These are phyloP conservation scores for Pristionchus fissidentatus DNA, from an alignment of 2,888 invertebrate genomes.

Conservation along the genomic window DNA sequence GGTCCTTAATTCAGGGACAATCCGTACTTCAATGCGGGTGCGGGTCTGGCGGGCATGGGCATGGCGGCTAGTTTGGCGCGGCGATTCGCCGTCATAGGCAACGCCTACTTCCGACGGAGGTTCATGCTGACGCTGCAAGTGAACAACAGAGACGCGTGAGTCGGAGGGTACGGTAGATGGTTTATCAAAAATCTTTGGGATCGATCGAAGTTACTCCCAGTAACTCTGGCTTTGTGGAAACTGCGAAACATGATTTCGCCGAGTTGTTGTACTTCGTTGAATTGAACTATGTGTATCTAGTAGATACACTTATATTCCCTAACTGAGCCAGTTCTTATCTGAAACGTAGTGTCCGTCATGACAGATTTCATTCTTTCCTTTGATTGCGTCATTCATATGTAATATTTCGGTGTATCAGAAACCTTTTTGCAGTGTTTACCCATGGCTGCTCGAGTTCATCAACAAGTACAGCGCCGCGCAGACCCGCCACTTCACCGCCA, in stretches of 20 bases:
- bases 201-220: too few species aligned
- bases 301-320: too few species aligned
- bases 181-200: too few species aligned
- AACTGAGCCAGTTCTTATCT: too few species aligned
- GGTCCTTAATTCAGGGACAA: constrained; percentile 58
- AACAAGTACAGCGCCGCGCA: constrained; percentile 67
- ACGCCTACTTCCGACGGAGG: constrained; percentile 65
- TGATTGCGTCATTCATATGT: too few species aligned
- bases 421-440: constrained; percentile 65
- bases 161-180: constrained; percentile 23
- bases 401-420: constrained; percentile 1
- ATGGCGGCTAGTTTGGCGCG: constrained; percentile 59
- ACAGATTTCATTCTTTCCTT: too few species aligned
- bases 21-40: constrained; percentile 72
- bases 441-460: constrained; percentile 73
- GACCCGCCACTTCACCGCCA: constrained; percentile 63
- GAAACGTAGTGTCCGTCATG: too few species aligned
- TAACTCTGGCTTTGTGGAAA: too few species aligned
- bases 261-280: too few species aligned
- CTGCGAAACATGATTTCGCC: too few species aligned
- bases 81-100: constrained; percentile 62
- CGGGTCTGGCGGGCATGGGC: constrained; percentile 70
- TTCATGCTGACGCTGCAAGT: constrained; percentile 69
- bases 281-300: too few species aligned
- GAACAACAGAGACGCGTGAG: constrained; percentile 71